Evolutionary conservation across 2,113 vertebrate species (phyloP), one percentile per base, ranked within the genome.

Genomic region (Pterocles burchelli): DNA sequence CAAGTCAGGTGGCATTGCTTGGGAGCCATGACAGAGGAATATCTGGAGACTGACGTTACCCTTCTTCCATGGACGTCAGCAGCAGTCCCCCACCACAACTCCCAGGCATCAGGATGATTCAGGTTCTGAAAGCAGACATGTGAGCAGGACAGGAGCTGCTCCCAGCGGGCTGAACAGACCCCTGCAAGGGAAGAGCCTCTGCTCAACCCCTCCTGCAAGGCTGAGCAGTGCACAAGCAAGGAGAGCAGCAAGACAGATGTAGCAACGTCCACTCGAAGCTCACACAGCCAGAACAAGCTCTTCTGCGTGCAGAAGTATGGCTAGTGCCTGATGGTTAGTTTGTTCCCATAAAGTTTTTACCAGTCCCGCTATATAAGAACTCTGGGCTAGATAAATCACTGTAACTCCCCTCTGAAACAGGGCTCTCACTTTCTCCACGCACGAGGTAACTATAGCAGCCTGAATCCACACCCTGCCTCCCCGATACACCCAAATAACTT

Each of bases 51-150:
- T 48, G 20, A 73, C 4, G 1, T 21, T 51, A 19, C 31, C 22
- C 76, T 81, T 68, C 28, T 68, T 62, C n/a, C 66, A 63, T 1
- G 9, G 33, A 38, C 4, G 2, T 13, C 74, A 89, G 43, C 65
- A 78, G 16, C 26, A 51, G 18, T 13, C 3, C 9, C 74, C 4
- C 21, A 88, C 26, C 52, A 88, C 26, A 73, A 22, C 19, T 43
- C 68, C 31, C 7, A 2, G 43, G 19, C 46, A 67, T 26, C 25
- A 24, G 63, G 38, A 36, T 7, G 17, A 75, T 21, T 22, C 4
- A 1, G 9, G 21, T 36, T 72, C 43, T 80, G 45, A 52, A 59
- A 80, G 31, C 41, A 79, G 11, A 46, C 6, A 5, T 0, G 0
- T 2, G 9, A 77, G 20, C 45, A 55, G 17, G 49, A 41, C n/a